Evolutionary conservation across 1,140 invertebrate species (phyloP), one percentile per base, ranked within the genome.

Genomic region (Wiebesia pumilae): DNA sequence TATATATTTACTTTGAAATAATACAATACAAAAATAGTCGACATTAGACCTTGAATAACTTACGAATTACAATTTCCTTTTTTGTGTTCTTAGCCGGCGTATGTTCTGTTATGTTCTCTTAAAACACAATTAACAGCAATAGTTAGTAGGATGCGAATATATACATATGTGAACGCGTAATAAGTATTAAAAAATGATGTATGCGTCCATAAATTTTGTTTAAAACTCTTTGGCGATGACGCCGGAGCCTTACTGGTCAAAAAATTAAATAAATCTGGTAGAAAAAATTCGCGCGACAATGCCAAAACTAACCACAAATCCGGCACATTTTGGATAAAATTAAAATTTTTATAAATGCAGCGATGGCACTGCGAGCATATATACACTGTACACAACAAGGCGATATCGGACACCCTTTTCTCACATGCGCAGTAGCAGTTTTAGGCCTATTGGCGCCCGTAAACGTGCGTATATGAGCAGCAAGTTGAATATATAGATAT

Each of bases 291-390:
- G 69, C 51, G 83, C 16, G 27, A 43, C 6, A 0, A 33, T 81
- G 27, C 7, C 3, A 83, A 79, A 67, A 79, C 83, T 79, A 85
- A 85, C 77, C 77, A 38, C 83, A 85, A 85, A 79, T 85, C 75
- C 73, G 83, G 83, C 83, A 84, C 73, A 84, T 84, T 84, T 84
- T 62, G 3, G 30, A n/a, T 33, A n/a, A 35, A 1, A 73, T 33
- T 14, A 9, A 54, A 54, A 16, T 78, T 9, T 51, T n/a, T n/a
- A 30, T 24, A 12, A 82, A n/a, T 69, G 40, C 51, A n/a, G 7
- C n/a, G 47, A 30, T 51, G 1, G 58, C 51, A 6, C n/a, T 40
- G 47, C 43, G 30, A 12, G n/a, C n/a, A n/a, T n/a, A n/a, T n/a
- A n/a, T n/a, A n/a, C n/a, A n/a, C n/a, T n/a, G n/a, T n/a, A n/a